Percentiles rank a stretch among this genome's conserved stretches.
phyloP scores from a whole-genome alignment of 2,797 vertebrate species.

The Chaunax sp. region DNA sequence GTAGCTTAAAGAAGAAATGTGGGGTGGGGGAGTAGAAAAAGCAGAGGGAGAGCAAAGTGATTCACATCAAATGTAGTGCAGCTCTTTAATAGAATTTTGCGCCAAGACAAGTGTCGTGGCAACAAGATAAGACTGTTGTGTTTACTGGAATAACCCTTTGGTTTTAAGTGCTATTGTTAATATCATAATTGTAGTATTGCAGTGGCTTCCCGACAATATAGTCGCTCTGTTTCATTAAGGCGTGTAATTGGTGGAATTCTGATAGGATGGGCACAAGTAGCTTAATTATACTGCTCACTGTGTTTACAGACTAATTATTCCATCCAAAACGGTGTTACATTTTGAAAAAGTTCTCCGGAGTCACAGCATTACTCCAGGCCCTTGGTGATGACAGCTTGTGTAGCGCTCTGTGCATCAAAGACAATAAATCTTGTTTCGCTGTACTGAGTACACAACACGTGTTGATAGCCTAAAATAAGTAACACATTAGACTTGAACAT shows the following conservation, averaged over 20 bases:
- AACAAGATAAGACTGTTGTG: constrained; percentile 83
- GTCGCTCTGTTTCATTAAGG: constrained; percentile 88
- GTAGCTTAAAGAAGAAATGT: neutral
- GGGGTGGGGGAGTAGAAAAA: constrained; percentile 27
- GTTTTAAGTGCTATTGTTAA: constrained; percentile 88
- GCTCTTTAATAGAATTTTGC: constrained; percentile 81
- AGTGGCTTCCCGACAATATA: constrained; percentile 82
- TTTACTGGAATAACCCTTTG: constrained; percentile 86
- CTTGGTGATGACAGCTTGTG: constrained; percentile 64
- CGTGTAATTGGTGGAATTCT: constrained; percentile 89
- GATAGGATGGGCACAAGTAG: constrained; percentile 87
- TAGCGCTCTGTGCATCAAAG: constrained; percentile 69
- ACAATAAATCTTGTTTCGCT: constrained; percentile 59
- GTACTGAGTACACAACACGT: constrained; percentile 13
- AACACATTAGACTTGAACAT: constrained; percentile 22
- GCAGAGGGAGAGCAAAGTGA: constrained; percentile 73
- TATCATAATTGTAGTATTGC: constrained; percentile 88
- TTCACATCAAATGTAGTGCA: constrained; percentile 80
- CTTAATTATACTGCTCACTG: constrained; percentile 85
- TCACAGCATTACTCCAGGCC: constrained; percentile 68
- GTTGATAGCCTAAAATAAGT: constrained; percentile 32
- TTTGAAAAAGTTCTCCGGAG: constrained; percentile 81
- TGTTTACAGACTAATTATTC: constrained; percentile 88
- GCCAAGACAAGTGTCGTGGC: constrained; percentile 81
- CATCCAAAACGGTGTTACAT: constrained; percentile 82